phyloP scores from a whole-genome alignment of 2,797 vertebrate genomes.

The Paguma larvata region DNA sequence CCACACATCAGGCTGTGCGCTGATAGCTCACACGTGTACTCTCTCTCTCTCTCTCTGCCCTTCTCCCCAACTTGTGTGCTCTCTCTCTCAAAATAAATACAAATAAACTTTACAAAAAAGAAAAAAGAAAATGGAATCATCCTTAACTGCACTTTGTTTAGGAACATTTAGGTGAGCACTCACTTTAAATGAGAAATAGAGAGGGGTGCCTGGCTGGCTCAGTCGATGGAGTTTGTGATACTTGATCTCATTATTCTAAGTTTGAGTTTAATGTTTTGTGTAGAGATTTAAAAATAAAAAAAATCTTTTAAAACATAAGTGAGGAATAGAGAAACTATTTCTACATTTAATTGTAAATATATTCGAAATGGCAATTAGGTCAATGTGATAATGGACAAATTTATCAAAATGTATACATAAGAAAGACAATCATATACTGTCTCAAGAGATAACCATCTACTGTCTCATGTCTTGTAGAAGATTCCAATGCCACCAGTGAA shows the following conservation, averaged over 20 bases:
- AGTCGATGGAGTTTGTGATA: neutral
- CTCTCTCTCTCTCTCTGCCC: neutral
- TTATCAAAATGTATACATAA: neutral
- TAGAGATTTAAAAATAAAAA: neutral
- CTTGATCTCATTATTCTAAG: neutral
- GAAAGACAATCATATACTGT: neutral
- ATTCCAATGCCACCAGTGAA: neutral
- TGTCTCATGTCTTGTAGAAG: neutral
- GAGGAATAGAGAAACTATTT: neutral
- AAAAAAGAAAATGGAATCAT: neutral
- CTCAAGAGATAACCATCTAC: neutral
- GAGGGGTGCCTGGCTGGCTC: neutral
- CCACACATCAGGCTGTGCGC: too few species aligned
- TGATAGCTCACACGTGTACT: too few species aligned
- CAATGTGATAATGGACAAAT: neutral
- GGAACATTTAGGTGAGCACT: neutral
- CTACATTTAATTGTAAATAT: neutral
- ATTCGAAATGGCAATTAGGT: neutral
- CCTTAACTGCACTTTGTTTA: neutral
- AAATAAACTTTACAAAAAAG: too few species aligned
- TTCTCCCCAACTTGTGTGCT: neutral
- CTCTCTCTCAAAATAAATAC: neutral
- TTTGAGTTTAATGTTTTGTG: neutral
- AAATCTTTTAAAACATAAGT: neutral
- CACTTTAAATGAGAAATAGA: slow-evolving; percentile 4